phyloP scores from a whole-genome alignment of 2,797 vertebrate species.

The Lophius americanus region DNA sequence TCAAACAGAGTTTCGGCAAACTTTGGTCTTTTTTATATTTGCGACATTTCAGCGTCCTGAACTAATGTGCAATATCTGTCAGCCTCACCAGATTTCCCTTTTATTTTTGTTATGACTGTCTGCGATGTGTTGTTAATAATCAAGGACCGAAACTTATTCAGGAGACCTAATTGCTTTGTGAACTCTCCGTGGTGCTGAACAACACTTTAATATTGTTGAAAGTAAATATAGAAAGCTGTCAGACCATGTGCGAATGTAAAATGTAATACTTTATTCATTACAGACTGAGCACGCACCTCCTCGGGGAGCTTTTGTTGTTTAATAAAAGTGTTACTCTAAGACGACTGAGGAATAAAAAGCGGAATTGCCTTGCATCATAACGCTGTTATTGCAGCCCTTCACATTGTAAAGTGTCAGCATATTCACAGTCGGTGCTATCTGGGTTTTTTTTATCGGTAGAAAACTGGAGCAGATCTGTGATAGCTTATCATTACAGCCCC shows the following conservation, averaged over 20 bases:
- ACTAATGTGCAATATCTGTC: conserved; percentile 4
- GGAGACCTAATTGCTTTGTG: conserved; percentile 1
- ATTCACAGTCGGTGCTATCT: conserved; percentile 56
- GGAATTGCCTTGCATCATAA: conserved; percentile 27
- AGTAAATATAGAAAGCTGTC: conserved; percentile 23
- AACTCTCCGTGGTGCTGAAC: not conserved
- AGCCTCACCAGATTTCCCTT: not conserved
- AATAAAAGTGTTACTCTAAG: conserved; percentile 47
- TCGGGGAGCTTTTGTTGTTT: conserved; percentile 25
- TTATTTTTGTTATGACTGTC: not conserved
- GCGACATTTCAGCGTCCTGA: not conserved
- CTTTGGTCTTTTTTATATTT: too few relatives aligned
- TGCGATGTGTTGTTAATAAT: too few relatives aligned
- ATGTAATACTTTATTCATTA: conserved; percentile 36
- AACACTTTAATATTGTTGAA: not conserved
- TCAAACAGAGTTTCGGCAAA: not conserved
- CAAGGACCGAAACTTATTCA: not conserved
- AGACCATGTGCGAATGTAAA: conserved; percentile 13
- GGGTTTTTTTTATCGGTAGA: conserved; percentile 63
- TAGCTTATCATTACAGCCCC: conserved; percentile 65
- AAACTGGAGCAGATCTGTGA: conserved; percentile 54
- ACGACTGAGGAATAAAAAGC: conserved; percentile 29
- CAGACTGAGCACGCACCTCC: conserved; percentile 6
- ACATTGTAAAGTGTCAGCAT: conserved; percentile 57
- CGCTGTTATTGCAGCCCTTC: conserved; percentile 40